Base-by-base conservation (phyloP, 2,113 vertebrate species). In the Sinocyclocheilus maitianheensis region DNA sequence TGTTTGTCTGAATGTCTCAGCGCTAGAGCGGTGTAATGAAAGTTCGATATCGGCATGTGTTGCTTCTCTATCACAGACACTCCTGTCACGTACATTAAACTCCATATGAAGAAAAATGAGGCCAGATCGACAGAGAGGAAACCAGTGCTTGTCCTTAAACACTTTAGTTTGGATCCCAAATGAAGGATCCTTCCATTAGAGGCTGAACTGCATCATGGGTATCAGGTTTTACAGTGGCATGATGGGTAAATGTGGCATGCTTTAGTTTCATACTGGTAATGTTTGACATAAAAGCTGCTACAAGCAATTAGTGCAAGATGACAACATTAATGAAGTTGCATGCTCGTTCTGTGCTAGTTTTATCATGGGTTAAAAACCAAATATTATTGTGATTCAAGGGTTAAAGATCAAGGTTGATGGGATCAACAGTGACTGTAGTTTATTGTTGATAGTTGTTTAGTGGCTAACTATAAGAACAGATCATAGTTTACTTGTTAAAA, bases 1-100 rank as follows among this genome's bases (percentile, higher is more conserved):
- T 93, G 87, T 88, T 87, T 67, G 79, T 87, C 89, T 74, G 93
- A 93, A 90, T 89, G 89, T 93, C 92, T 93, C 91, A 40, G 81
- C 51, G 75, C 65, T 62, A 37, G 90, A 30, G 86, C 85, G 83
- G 72, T 82, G 89, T 91, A 91, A 93, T 90, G 91, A 90, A 87
- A 55, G 75, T 87, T 92, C 87, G 84, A 89, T 90, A 90, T 89
- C 43, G 76, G 20, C 43, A 86, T 58, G 79, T 74, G 89, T 46
- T 22, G 69, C 82, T 37, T 90, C 91, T 86, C 85, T 87, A 90
- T 87, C 72, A 40, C 85, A 37, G 87, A 86, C 90, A 83, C 85
- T 90, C 87, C 89, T 87, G 88, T 93, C 90, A 87, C 89, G 77
- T 83, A 81, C 91, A 90, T 89, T 85, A 86, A 77, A 85, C 82